A percentile compares a stretch with the other conserved stretches of the same genome.
Conservation (phyloP, 2,888 invertebrate species). For the Chironomus riparius region DNA sequence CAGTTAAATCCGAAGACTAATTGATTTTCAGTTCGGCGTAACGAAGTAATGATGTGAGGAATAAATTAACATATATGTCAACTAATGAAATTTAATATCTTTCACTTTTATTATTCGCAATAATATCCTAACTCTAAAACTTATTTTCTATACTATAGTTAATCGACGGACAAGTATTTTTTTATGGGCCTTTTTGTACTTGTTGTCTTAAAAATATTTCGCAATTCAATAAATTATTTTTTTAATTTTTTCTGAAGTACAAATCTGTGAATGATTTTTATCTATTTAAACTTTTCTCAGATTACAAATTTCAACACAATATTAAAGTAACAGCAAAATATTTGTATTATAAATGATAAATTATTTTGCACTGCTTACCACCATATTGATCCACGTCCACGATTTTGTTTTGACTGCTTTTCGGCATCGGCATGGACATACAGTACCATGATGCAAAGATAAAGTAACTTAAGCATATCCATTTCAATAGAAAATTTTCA, state of each 20-base stretch:
- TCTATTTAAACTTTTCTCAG: too few species aligned
- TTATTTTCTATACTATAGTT: too few species aligned
- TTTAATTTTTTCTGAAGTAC: too few species aligned
- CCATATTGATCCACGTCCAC: slow-evolving; percentile 86
- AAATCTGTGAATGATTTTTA: too few species aligned
- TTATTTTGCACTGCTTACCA: slow-evolving; percentile 54
- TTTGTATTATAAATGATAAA: not conserved
- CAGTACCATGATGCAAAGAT: not conserved
- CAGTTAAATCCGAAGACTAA: not conserved
- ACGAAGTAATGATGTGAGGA: not conserved
- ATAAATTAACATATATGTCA: not conserved
- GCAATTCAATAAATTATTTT: too few species aligned
- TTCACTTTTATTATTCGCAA: not conserved
- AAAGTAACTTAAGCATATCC: slow-evolving; percentile 17
- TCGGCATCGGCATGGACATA: slow-evolving; percentile 36
- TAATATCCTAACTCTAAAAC: too few species aligned
- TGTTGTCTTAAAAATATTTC: too few species aligned
- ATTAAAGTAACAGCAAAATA: not conserved
- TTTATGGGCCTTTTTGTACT: too few species aligned
- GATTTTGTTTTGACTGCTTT: slow-evolving; percentile 54
- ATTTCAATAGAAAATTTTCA: slow-evolving; percentile 11
- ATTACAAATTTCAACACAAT: too few species aligned
- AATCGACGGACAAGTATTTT: too few species aligned
- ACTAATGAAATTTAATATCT: slow-evolving; percentile 23
- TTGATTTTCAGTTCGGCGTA: slow-evolving; percentile 8